These are phyloP conservation scores for Thrips palmi DNA, from an alignment of 1,140 invertebrate genomes.

Conservation along the genomic window DNA sequence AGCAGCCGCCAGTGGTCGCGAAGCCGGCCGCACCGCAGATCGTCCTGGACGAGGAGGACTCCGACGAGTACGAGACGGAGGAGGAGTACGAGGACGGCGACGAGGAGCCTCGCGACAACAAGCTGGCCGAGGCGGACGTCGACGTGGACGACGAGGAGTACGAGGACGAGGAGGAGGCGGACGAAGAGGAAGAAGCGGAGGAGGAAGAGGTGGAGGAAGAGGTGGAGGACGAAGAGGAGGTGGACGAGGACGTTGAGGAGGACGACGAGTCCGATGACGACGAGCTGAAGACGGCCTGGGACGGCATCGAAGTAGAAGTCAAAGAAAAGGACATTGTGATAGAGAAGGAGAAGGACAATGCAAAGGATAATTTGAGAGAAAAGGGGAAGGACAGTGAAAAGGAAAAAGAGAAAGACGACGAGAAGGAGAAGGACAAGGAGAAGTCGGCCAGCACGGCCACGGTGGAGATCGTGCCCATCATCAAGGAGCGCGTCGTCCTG, in stretches of 20 bases:
- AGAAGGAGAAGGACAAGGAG: slow-evolving; percentile 9
- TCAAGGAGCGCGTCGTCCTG: too few relatives aligned
- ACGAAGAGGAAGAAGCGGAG: slow-evolving; percentile 14
- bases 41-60: too few relatives aligned
- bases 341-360: slow-evolving; percentile 9
- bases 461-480: too few relatives aligned
- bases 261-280: slow-evolving; percentile 14
- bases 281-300: slow-evolving; percentile 11
- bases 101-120: too few relatives aligned
- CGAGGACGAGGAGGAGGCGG: slow-evolving; percentile 15
- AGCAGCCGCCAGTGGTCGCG: too few relatives aligned
- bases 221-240: slow-evolving; percentile 29
- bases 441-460: slow-evolving; percentile 3
- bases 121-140: too few relatives aligned
- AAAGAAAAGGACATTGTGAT: slow-evolving; percentile 10
- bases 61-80: too few relatives aligned
- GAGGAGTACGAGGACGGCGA: too few relatives aligned
- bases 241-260: slow-evolving; percentile 21
- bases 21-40: too few relatives aligned
- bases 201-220: slow-evolving; percentile 20
- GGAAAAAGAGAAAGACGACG: slow-evolving; percentile 12
- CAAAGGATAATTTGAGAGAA: slow-evolving; percentile 7
- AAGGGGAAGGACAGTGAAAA: slow-evolving; percentile 12
- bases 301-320: slow-evolving; percentile 4
- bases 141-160: slow-evolving; percentile 15